Conservation (phyloP, 92 coral and sea anemone genomes). For the Porites evermanni region DNA sequence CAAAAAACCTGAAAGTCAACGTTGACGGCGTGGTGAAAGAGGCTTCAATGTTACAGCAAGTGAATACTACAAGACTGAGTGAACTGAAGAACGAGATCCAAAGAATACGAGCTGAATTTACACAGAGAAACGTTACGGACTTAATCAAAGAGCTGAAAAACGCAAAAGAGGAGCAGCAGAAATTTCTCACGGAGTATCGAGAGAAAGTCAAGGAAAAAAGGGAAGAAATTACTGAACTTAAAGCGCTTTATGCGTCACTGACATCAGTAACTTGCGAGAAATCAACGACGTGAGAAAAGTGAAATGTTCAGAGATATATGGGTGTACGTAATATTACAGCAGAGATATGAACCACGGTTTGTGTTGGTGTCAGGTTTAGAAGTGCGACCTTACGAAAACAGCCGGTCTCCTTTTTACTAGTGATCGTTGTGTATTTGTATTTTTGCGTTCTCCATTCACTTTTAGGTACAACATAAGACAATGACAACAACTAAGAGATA, state of each 20-base stretch:
- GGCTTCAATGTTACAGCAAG: constrained; percentile 62
- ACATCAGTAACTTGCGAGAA: constrained; percentile 21
- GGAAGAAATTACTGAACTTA: constrained; percentile 77
- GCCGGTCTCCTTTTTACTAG: too few species aligned
- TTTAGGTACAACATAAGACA: too few species aligned
- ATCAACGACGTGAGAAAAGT: not conserved
- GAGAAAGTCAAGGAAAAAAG: constrained; percentile 61
- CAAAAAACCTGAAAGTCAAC: constrained; percentile 42
- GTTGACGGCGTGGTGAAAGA: constrained; percentile 55
- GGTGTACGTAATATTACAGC: not conserved
- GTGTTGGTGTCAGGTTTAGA: not conserved
- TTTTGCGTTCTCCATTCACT: too few species aligned
- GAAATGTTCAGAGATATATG: not conserved
- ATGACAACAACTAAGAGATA: too few species aligned
- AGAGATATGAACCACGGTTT: not conserved
- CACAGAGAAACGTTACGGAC: constrained; percentile 57
- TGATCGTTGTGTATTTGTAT: too few species aligned
- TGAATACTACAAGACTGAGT: constrained; percentile 65
- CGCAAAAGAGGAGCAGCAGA: constrained; percentile 69
- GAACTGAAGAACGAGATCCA: constrained; percentile 60
- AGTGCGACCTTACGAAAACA: too few species aligned
- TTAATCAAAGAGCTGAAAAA: constrained; percentile 47
- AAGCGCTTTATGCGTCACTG: constrained; percentile 66
- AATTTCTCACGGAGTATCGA: constrained; percentile 64
- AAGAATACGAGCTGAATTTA: constrained; percentile 50